Percentiles rank a stretch among this genome's conserved stretches.
Conservation (phyloP, 2,797 vertebrate species). For the Hirundo rustica region DNA sequence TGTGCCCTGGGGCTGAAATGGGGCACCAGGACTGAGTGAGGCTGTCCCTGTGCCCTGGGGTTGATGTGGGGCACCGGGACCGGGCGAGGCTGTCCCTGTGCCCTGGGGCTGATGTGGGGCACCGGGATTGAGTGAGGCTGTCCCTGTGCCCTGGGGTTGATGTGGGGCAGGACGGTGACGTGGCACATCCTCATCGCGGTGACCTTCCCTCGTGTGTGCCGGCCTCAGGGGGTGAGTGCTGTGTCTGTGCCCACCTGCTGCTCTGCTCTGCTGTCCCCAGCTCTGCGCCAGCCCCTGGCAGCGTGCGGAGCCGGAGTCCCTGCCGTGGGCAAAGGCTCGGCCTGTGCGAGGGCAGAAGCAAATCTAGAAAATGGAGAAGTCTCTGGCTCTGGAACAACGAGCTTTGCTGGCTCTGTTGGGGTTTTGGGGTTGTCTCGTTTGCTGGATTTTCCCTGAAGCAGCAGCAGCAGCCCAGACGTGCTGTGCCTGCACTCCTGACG, state of each 20-base stretch:
- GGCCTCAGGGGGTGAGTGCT: rapidly evolving
- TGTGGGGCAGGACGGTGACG: not conserved
- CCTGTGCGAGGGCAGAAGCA: not conserved
- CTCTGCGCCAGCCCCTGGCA: not conserved
- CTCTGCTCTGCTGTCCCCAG: not conserved
- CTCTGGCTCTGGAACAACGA: not conserved
- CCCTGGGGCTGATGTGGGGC: too few species aligned
- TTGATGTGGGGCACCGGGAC: too few species aligned
- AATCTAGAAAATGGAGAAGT: not conserved
- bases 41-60: too few species aligned
- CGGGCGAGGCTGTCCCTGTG: too few species aligned
- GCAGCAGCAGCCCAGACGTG: not conserved
- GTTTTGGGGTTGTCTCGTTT: not conserved
- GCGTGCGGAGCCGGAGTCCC: rapidly evolving
- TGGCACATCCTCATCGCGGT: rapidly evolving
- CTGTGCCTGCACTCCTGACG: not conserved
- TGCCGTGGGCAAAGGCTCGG: rapidly evolving
- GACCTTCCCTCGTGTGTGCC: not conserved
- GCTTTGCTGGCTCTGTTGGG: not conserved
- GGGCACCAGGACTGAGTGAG: too few species aligned
- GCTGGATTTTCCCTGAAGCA: not conserved
- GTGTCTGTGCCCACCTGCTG: rapidly evolving
- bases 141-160: too few species aligned
- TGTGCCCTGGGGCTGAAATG: too few species aligned
- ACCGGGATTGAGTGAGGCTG: too few species aligned